Base-by-base conservation (phyloP, 2,888 invertebrate genomes). In the Drosophila subquinaria region DNA sequence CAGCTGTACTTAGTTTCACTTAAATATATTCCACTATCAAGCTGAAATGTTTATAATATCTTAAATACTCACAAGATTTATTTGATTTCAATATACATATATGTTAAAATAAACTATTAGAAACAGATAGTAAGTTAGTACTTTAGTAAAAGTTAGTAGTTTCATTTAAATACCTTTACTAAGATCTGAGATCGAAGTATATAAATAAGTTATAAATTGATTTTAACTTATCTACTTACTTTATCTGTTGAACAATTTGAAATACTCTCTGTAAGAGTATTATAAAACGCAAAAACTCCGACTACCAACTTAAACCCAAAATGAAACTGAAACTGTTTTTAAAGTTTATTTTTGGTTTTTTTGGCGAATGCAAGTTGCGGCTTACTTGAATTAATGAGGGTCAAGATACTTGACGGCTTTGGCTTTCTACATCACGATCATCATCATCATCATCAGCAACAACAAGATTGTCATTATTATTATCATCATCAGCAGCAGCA, bases 371-470 rank as follows among this genome's bases (percentile, higher is more conserved):
- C 45, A 53, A 48, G 40, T 66, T 67, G 48, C 65, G 80, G 81
- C 83, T 88, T 69, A 81, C 78, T 77, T 77, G 89, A 89, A 81
- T 84, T 84, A 89, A 84, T 89, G 83, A 89, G 83, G 83, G 83
- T 84, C 83, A 89, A 84, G 83, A 88, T 75, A 81, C 88, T 84
- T 81, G 84, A 74, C 53, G 73, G 61, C 81, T 79, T 66, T 68
- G 76, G 81, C 78, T 78, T 78, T 78, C 81, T 78, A 79, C 66
- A 48, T 23, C 62, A 36, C 2, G 35, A 38, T 4, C 60, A 38
- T 3, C 66, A 48, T 23, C 59, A 36, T 4, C 42, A 38, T 4
- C 60, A 47, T 3, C 23, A 11, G 11, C 33, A 11, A 15, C 33
- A 53, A 20, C 55, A 43, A 27, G 4, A 48, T 10, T n/a, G 27